Conservation (phyloP, 2,113 vertebrate species). For the Eulacestoma nigropectus region DNA sequence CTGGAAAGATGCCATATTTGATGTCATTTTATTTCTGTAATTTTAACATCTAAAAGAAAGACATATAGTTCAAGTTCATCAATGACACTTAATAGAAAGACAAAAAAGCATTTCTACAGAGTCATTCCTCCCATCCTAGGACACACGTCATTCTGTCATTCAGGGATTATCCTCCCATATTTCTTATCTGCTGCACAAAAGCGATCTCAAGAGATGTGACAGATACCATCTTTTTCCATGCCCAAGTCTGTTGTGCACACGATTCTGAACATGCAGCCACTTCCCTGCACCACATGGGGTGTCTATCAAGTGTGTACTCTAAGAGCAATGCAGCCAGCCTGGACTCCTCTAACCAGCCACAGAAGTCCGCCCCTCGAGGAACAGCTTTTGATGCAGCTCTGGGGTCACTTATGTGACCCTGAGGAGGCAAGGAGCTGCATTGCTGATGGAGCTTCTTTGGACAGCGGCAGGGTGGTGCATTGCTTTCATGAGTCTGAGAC, state of each 20-base stretch:
- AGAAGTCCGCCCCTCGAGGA: not conserved
- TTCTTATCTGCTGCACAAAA: not conserved
- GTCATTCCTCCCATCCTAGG: not conserved
- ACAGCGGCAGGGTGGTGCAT: not conserved
- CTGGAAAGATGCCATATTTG: not conserved
- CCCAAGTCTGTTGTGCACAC: not conserved
- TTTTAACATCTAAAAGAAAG: not conserved
- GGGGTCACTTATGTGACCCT: not conserved
- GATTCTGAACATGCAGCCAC: fast-evolving
- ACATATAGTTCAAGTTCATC: not conserved
- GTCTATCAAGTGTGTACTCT: no score
- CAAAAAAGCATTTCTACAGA: not conserved
- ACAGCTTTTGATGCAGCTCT: not conserved
- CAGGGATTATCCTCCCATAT: not conserved
- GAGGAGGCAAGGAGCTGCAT: not conserved
- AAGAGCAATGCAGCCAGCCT: not conserved
- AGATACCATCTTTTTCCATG: not conserved
- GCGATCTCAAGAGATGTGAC: not conserved
- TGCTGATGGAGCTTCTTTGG: not conserved
- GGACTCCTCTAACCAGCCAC: not conserved
- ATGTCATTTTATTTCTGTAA: not conserved
- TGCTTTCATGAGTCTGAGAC: not conserved
- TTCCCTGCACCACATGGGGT: not conserved
- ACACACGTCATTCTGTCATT: not conserved
- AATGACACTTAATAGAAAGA: not conserved